Conservation (phyloP, 2,888 invertebrate genomes). For the Fragum fragum region DNA sequence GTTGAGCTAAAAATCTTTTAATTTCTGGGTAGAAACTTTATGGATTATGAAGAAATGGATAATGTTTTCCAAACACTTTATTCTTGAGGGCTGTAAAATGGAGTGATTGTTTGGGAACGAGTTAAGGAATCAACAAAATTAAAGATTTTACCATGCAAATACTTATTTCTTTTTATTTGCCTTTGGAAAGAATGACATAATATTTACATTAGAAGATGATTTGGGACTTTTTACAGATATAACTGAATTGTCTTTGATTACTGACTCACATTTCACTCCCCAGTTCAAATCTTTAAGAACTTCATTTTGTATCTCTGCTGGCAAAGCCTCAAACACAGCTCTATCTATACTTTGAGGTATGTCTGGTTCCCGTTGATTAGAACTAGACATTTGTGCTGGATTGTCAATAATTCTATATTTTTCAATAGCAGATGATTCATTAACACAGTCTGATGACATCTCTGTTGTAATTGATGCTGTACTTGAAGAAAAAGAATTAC, state of each 20-base stretch:
- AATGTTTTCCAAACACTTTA: no score
- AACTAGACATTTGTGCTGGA: not conserved
- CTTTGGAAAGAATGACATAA: slow-evolving; percentile 54
- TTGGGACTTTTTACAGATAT: slow-evolving; percentile 44
- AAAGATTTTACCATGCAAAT: no score
- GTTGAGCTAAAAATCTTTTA: no score
- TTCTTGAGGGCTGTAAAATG: no score
- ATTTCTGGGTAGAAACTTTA: no score
- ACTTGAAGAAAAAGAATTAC: not conserved
- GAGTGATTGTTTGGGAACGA: no score
- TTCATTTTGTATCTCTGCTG: slow-evolving; percentile 77
- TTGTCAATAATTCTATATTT: not conserved
- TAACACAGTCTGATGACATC: not conserved
- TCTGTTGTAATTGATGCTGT: not conserved
- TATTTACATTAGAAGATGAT: slow-evolving; percentile 40
- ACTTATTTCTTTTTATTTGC: slow-evolving; percentile 28
- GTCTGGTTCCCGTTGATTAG: not conserved
- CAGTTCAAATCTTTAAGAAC: slow-evolving; percentile 63
- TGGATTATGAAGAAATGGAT: no score
- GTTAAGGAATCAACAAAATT: no score
- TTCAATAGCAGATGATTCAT: not conserved
- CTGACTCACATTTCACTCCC: not conserved
- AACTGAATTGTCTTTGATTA: not conserved
- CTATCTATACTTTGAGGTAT: slow-evolving; percentile 69
- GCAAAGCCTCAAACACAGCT: slow-evolving; percentile 73